A percentile compares a stretch with the other conserved stretches of the same genome.
Conservation (phyloP, 2,797 vertebrate species). For the Xyrichtys novacula region DNA sequence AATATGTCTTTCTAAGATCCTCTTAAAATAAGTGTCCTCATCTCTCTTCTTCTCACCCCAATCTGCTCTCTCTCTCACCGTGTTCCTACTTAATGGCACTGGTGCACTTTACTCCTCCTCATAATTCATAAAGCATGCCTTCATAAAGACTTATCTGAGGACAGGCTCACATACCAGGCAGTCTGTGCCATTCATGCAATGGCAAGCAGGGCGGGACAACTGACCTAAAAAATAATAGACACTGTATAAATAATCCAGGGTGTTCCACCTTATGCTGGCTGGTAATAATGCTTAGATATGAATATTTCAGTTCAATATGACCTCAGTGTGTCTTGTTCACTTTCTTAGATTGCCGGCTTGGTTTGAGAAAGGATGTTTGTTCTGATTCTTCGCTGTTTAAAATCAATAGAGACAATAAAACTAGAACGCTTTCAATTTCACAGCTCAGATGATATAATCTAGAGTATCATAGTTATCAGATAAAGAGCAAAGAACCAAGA, state of each 20-base stretch:
- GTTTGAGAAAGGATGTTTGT: slow-evolving; percentile 3
- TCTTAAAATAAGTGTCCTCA: neutral
- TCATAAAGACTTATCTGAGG: slow-evolving; percentile 33
- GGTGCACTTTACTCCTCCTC: slow-evolving; percentile 39
- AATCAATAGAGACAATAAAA: slow-evolving; percentile 12
- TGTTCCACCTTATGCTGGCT: slow-evolving; percentile 50
- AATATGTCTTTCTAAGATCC: neutral
- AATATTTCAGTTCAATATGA: slow-evolving; percentile 74
- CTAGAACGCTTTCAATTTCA: slow-evolving; percentile 3
- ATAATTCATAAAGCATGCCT: slow-evolving; percentile 50
- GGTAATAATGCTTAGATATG: slow-evolving; percentile 68
- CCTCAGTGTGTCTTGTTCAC: slow-evolving; percentile 11
- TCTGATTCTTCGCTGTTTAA: neutral
- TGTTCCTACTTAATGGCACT: slow-evolving; percentile 14
- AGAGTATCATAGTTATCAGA: slow-evolving; percentile 4
- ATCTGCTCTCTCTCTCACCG: neutral
- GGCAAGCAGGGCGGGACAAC: slow-evolving; percentile 44
- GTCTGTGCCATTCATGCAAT: slow-evolving; percentile 42
- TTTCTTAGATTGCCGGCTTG: neutral
- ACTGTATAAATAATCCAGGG: slow-evolving; percentile 76
- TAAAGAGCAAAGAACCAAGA: slow-evolving; percentile 15
- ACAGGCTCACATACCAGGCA: slow-evolving; percentile 20
- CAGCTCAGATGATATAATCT: neutral
- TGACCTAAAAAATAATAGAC: slow-evolving; percentile 74
- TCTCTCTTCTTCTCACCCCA: slow-evolving; percentile 23